phyloP scores from a whole-genome alignment of 2,888 invertebrate genomes.

The Meandrusa payeni region DNA sequence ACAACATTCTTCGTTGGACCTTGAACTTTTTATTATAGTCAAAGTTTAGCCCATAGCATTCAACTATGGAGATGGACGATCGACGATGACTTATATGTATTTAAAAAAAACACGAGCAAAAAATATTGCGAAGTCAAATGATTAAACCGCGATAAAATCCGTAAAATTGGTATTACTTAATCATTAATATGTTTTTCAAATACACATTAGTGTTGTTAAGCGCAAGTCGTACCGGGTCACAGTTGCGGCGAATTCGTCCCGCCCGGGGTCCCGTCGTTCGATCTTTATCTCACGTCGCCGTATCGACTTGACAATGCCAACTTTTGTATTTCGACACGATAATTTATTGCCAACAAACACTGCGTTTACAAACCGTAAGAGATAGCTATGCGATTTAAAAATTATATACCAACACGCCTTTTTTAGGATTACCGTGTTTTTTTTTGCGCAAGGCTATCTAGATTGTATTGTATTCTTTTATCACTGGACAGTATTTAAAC shows the following conservation, averaged over 20 bases:
- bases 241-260: constrained; percentile 20
- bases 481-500: neutral
- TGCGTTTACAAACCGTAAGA: constrained; percentile 58
- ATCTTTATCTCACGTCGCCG: constrained; percentile 72
- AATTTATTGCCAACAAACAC: constrained; percentile 73
- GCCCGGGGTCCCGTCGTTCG: constrained; percentile 41
- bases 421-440: constrained; percentile 14
- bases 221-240: constrained; percentile 31
- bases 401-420: constrained; percentile 49
- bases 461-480: constrained; percentile 1
- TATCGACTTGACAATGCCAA: constrained; percentile 72
- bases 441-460: neutral
- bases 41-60: too few relatives aligned
- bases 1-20: too few relatives aligned
- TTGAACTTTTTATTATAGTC: too few relatives aligned
- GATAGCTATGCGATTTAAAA: constrained; percentile 57
- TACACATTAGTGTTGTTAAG: too few relatives aligned
- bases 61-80: too few relatives aligned
- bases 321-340: constrained; percentile 74
- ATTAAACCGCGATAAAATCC: too few relatives aligned
- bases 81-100: too few relatives aligned
- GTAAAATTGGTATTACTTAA: too few relatives aligned
- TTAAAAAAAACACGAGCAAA: too few relatives aligned
- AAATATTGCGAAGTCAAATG: too few relatives aligned
- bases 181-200: too few relatives aligned